Evolutionary conservation across 2,888 invertebrate genomes (phyloP).

Genomic region (Sisyra terminalis): DNA sequence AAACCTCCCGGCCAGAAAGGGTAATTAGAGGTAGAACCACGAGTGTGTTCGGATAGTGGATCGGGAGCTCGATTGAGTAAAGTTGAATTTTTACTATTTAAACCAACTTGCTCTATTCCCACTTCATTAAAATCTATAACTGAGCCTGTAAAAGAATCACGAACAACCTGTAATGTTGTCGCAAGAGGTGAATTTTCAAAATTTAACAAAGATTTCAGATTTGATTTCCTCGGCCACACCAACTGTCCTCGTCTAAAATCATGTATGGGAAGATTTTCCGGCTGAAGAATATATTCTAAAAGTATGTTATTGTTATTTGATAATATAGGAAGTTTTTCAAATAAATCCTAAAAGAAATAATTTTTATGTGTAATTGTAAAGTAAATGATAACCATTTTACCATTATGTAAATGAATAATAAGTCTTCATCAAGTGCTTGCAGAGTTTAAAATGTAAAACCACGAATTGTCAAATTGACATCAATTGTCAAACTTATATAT

Average conservation of each 20-base stretch:
- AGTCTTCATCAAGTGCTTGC: too few species aligned
- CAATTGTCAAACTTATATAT: too few species aligned
- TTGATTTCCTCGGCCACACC: conserved; percentile 40
- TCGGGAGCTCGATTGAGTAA: conserved; percentile 67
- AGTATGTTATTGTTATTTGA: conserved; percentile 46
- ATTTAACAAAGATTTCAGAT: conserved; percentile 33
- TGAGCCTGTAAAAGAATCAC: conserved; percentile 62
- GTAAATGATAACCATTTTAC: too few species aligned
- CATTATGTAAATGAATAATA: too few species aligned
- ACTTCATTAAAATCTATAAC: conserved; percentile 52
- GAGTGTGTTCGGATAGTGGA: conserved; percentile 47
- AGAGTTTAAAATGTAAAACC: too few species aligned
- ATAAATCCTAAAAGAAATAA: conserved; percentile 1
- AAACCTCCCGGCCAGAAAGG: conserved; percentile 85
- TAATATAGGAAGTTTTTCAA: conserved; percentile 39
- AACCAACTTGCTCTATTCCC: conserved; percentile 36
- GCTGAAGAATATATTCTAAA: conserved; percentile 45
- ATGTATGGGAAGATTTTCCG: conserved; percentile 57
- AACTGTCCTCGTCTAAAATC: conserved; percentile 48
- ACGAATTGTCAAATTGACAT: too few species aligned
- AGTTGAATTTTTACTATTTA: conserved; percentile 54
- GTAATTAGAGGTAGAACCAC: conserved; percentile 63
- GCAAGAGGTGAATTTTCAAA: conserved; percentile 31
- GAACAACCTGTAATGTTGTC: conserved; percentile 32
- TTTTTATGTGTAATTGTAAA: too few species aligned